Evolutionary conservation across 2,888 invertebrate species (phyloP), one percentile per base, ranked within the genome.

Genomic region (Pterobdella sp.): DNA sequence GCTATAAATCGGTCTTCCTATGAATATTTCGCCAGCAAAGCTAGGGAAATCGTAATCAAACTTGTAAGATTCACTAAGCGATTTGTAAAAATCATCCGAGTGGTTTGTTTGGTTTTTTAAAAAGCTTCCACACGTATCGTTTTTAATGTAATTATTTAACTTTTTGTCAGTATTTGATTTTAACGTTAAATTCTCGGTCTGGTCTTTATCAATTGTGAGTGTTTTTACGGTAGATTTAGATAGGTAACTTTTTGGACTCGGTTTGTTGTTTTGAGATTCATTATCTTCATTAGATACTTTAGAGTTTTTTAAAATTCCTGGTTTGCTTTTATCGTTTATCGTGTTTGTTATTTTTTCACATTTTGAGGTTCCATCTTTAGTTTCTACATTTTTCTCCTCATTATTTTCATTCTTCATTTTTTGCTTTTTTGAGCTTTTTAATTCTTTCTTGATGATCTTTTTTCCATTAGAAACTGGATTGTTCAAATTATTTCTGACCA

Each of bases 1-100:
- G 29, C 69, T 37, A 32, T 49, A 69, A 34, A 69, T 49, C 18
- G 42, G 32, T 1, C 49, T 37, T 7, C 49, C 49, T 29, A 69
- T 49, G 49, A 52, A 42, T 7, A 69, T 49, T 32, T 69, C 69
- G n/a, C 69, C 69, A 26, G 69, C 26, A 32, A 42, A 69, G 29
- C 32, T 49, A 14, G 49, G 29, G 32, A 29, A n/a, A 26, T 52
- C 69, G 22, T 49, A 42, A 1, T 52, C 29, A 26, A 26, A 56
- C 60, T 56, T 56, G 60, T 26, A n/a, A 7, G 60, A 56, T n/a
- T 56, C 60, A 3, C 26, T 26, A n/a, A 56, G 26, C 14, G 60
- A 22, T 56, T 56, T 56, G 49, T 42, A 14, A 22, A 7, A 42
- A 3, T 56, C 60, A 3, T 56, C 60, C 4, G n/a, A 26, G 10